Percentiles rank a stretch among this genome's conserved stretches.
These are phyloP conservation scores for Sebastolobus altivelis DNA, from an alignment of 2,797 vertebrate genomes.

Conservation along the genomic window DNA sequence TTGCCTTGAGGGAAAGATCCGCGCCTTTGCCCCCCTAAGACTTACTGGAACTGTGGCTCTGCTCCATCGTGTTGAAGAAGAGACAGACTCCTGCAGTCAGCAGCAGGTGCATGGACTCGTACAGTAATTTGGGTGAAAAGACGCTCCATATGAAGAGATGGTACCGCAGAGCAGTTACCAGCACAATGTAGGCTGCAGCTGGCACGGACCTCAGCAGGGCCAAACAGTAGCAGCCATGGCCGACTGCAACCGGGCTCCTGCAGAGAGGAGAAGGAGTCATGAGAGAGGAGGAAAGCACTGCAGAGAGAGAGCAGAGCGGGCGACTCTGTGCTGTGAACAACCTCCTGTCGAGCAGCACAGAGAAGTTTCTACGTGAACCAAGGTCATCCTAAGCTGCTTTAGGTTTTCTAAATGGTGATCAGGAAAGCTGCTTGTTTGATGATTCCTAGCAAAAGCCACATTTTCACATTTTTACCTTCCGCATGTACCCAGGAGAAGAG, in stretches of 20 bases:
- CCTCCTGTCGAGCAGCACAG: background rate
- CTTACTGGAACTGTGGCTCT: conserved; percentile 74
- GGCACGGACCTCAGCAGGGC: conserved; percentile 91
- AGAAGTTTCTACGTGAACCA: conserved; percentile 10
- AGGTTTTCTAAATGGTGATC: conserved; percentile 1
- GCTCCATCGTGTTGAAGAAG: conserved; percentile 91
- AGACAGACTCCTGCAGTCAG: conserved; percentile 88
- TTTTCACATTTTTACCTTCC: conserved; percentile 30
- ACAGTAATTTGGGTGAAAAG: conserved; percentile 96
- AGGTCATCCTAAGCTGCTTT: conserved; percentile 38
- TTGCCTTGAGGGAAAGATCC: background rate
- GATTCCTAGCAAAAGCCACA: conserved; percentile 14
- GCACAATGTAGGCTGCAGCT: conserved; percentile 87
- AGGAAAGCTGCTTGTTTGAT: conserved; percentile 26
- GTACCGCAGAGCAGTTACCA: conserved; percentile 92
- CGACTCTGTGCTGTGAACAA: background rate
- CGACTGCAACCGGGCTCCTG: conserved; percentile 87
- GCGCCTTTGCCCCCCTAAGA: conserved; percentile 22
- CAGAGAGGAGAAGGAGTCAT: conserved; percentile 49
- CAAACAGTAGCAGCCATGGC: conserved; percentile 93
- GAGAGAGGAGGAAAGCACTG: conserved; percentile 37
- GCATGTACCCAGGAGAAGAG: conserved; percentile 27
- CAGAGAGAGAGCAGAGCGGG: background rate
- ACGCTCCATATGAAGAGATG: conserved; percentile 99
- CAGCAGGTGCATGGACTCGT: conserved; percentile 91